These are phyloP conservation scores for Phaethornis superciliosus DNA, from an alignment of 2,113 vertebrate species.

Conservation along the genomic window DNA sequence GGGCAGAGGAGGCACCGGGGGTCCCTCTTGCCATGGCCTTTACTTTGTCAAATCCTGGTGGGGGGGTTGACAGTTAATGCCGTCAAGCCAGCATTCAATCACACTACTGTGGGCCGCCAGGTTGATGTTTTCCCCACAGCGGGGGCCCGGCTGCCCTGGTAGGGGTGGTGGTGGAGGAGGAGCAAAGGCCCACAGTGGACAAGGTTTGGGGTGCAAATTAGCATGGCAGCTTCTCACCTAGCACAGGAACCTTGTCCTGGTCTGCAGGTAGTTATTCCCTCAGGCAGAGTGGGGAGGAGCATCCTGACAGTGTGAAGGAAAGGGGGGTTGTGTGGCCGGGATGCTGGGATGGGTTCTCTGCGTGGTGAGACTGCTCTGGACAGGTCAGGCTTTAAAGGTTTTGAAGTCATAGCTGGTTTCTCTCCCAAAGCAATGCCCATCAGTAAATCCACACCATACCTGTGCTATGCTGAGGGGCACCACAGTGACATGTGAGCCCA, in stretches of 20 bases:
- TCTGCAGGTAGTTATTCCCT: neutral
- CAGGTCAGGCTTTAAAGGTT: fast-evolving
- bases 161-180: neutral
- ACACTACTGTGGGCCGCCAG: fast-evolving
- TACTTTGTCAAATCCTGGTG: neutral
- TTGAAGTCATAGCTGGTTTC: neutral
- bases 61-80: neutral
- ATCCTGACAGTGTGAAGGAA: fast-evolving
- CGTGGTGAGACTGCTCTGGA: neutral
- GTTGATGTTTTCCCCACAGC: neutral
- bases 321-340: neutral
- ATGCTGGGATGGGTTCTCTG: neutral
- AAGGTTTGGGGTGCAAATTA: neutral
- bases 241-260: neutral
- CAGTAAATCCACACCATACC: neutral
- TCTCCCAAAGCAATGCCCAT: neutral
- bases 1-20: neutral
- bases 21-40: neutral
- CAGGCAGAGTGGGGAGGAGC: fast-evolving
- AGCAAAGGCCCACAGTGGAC: neutral
- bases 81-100: fast-evolving
- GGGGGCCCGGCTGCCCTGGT: fast-evolving
- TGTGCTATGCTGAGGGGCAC: neutral
- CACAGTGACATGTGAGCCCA: neutral
- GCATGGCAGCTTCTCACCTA: neutral